A percentile compares a stretch with the other conserved stretches of the same genome.
phyloP scores from a whole-genome alignment of 2,888 invertebrate species.

The Cosmorhoe ocellata region DNA sequence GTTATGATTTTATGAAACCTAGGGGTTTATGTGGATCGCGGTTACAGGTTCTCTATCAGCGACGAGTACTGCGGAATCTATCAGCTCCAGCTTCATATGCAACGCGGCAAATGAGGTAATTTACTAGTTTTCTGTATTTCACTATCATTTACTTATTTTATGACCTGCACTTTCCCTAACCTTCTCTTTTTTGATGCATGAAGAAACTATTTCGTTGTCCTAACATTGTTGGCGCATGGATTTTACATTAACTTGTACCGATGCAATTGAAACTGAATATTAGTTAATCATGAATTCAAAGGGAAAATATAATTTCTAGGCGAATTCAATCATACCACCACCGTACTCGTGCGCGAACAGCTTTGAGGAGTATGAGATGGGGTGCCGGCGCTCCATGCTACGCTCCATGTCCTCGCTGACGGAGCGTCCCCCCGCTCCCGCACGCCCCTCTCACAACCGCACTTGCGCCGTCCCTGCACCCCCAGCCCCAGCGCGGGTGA shows the following conservation, averaged over 20 bases:
- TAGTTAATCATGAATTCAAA: not conserved
- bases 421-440: constrained; percentile 43
- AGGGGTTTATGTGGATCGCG: not conserved
- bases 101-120: constrained; percentile 90
- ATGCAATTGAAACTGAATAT: not conserved
- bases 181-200: too few relatives aligned
- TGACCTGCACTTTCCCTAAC: too few relatives aligned
- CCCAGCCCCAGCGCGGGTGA: constrained; percentile 23
- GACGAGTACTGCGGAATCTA: constrained; percentile 92
- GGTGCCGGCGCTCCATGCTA: constrained; percentile 73
- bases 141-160: too few relatives aligned
- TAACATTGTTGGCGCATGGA: too few relatives aligned
- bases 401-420: constrained; percentile 84
- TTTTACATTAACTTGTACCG: too few relatives aligned
- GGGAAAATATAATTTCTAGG: constrained; percentile 63
- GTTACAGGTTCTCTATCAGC: constrained; percentile 88
- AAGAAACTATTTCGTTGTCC: too few relatives aligned
- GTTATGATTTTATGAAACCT: too few relatives aligned
- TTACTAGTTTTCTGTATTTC: too few relatives aligned
- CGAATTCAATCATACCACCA: constrained; percentile 91
- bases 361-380: constrained; percentile 83
- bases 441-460: constrained; percentile 13
- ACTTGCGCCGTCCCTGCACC: constrained; percentile 27
- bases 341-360: constrained; percentile 91
- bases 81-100: constrained; percentile 93